phyloP scores from a whole-genome alignment of 2,113 vertebrate genomes.

The Anser cygnoides region DNA sequence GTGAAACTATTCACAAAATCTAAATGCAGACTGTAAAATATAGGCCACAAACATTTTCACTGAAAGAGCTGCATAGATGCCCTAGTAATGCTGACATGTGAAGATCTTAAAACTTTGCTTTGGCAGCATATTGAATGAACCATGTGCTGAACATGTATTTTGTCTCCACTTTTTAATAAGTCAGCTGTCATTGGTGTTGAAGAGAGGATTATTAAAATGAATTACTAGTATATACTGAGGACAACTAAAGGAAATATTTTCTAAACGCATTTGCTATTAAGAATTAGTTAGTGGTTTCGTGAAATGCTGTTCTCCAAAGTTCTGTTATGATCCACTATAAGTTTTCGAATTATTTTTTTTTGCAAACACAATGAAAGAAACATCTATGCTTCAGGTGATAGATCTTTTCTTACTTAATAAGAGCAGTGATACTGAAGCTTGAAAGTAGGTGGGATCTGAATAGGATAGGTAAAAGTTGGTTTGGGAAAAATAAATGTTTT shows the following conservation, averaged over 20 bases:
- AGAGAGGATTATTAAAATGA: background rate
- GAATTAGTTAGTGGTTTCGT: background rate
- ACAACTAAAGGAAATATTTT: background rate
- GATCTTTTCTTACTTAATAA: background rate
- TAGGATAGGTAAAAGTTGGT: background rate
- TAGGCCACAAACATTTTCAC: rapidly evolving
- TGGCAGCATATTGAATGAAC: background rate
- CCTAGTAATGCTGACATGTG: background rate
- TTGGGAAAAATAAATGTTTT: background rate
- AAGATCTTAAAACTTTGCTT: background rate
- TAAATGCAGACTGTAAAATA: background rate
- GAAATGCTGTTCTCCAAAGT: background rate
- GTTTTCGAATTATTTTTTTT: background rate
- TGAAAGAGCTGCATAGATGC: background rate
- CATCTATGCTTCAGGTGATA: background rate
- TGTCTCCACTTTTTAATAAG: background rate
- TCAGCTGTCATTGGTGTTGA: background rate
- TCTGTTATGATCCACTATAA: background rate
- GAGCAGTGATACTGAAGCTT: background rate
- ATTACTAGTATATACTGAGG: background rate
- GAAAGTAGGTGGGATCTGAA: background rate
- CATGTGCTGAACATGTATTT: background rate
- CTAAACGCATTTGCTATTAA: background rate
- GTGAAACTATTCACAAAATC: background rate
- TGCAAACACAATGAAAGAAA: background rate